Base-by-base conservation (phyloP, 2,888 invertebrate species). In the Eupelmus urozonus region DNA sequence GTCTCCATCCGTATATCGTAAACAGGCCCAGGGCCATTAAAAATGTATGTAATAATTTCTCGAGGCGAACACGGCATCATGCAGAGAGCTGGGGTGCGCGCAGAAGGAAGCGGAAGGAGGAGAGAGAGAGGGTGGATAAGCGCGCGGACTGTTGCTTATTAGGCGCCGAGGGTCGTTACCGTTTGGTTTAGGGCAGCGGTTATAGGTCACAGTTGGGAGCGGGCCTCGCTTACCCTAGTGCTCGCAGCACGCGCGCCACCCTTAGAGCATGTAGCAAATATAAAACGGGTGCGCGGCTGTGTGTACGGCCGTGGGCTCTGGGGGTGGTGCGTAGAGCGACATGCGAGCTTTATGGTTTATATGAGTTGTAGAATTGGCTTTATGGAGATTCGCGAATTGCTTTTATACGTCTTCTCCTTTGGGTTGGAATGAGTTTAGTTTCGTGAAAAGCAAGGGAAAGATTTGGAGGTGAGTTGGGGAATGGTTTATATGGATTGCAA, bases 1-100 rank as follows among this genome's bases (percentile, higher is more conserved):
- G 66, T 65, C 45, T n/a, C 16, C 2, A 45, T 7, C n/a, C n/a
- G 16, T 16, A 76, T 65, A 73, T 65, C 45, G 45, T 45, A 45
- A 45, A 13, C 81, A 81, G 81, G 82, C 82, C 80, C 82, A 80
- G 20, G 13, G 79, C 81, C 82, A 84, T 85, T 85, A 84, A 85
- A 85, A 84, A 84, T 84, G 83, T 82, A 85, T 83, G 83, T 82
- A 83, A 71, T 71, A 71, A 84, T 84, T 84, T 82, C 82, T 81
- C 81, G 81, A 74, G 79, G 62, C 81, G 73, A 76, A 78, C 40
- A 42, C 55, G 42, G 4, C 29, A 45, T n/a, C n/a, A n/a, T n/a
- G n/a, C n/a, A 45, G 45, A 45, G 23, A 9, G 40, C 18, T 23
- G 29, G 16, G 27, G 2, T 2, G 1, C 3, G n/a, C n/a, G n/a